Base-by-base conservation (phyloP, 2,113 vertebrate species). In the Pterophyllum scalare region DNA sequence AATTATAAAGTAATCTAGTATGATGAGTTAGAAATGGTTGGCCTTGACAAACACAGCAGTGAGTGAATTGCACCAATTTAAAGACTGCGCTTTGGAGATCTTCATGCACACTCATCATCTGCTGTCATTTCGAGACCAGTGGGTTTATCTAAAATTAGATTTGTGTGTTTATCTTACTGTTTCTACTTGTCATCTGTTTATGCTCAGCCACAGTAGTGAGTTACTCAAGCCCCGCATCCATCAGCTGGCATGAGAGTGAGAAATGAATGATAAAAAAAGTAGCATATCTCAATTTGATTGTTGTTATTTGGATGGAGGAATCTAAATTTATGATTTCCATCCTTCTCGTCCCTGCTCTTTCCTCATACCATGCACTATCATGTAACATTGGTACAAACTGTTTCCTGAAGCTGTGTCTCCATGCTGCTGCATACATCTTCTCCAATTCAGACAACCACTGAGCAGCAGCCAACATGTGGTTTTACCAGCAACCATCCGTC, bases 401-500 rank as follows among this genome's bases (percentile, higher is more conserved):
- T 75, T 82, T 90, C 83, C 77, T 26, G 74, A 80, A 65, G 54
- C 61, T 1, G 1, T 76, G 43, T 83, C 77, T 75, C 65, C 40
- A 57, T 49, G n/a, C 26, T 22, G 40, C 82, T 67, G 6, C 5
- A 8, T 72, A 22, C 26, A n/a, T 40, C 61, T 75, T 52, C 35
- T 85, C 58, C 10, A 13, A 64, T 40, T 86, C 76, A 75, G 14
- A 12, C 8, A 54, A 54, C 57, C 12, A 10, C 82, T 75, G 83
- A 84, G 75, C 84, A 87, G 70, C 77, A 82, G 81, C 86, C 70
- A 67, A 57, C 61, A 52, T 91, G 86, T 46, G 79, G 64, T 87
- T 76, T 80, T 65, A 87, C 87, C 67, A 80, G 67, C 59, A 43
- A 26, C 15, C 79, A 90, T 92, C 89, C 72, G 52, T 92, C 91